These are phyloP conservation scores for Troilus luridus DNA, from an alignment of 2,888 invertebrate species.

Conservation along the genomic window DNA sequence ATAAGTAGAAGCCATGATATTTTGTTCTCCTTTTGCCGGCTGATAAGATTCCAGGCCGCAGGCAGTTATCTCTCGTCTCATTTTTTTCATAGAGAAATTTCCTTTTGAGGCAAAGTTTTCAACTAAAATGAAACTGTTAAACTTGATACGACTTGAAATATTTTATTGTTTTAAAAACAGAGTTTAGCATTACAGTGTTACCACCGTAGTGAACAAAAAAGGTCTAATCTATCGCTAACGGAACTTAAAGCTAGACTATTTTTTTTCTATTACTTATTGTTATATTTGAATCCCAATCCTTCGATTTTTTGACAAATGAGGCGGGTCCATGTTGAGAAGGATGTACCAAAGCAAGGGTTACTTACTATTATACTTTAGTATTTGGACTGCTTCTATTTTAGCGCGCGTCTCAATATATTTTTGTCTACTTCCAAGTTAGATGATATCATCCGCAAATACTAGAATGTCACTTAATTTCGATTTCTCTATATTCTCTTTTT, in stretches of 20 bases:
- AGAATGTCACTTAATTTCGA: no score
- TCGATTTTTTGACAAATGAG: no score
- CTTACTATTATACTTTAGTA: no score
- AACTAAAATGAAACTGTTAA: constrained; percentile 8
- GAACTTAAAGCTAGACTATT: background rate
- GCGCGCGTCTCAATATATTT: no score
- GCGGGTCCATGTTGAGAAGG: no score
- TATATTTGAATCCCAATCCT: no score
- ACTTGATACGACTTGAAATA: background rate
- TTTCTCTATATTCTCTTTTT: no score
- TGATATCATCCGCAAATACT: no score
- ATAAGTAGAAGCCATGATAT: background rate
- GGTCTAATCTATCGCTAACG: background rate
- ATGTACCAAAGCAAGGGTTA: no score
- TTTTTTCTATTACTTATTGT: no score
- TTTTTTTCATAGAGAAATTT: constrained; percentile 14
- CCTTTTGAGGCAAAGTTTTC: constrained; percentile 29
- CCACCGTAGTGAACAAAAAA: background rate
- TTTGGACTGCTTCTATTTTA: no score
- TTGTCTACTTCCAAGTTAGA: no score
- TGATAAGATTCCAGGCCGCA: background rate
- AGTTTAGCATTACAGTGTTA: background rate
- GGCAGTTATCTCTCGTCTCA: background rate
- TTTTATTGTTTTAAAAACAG: background rate
- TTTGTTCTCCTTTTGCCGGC: background rate